phyloP scores from a whole-genome alignment of 2,113 vertebrate genomes.

The Ranitomeya variabilis region DNA sequence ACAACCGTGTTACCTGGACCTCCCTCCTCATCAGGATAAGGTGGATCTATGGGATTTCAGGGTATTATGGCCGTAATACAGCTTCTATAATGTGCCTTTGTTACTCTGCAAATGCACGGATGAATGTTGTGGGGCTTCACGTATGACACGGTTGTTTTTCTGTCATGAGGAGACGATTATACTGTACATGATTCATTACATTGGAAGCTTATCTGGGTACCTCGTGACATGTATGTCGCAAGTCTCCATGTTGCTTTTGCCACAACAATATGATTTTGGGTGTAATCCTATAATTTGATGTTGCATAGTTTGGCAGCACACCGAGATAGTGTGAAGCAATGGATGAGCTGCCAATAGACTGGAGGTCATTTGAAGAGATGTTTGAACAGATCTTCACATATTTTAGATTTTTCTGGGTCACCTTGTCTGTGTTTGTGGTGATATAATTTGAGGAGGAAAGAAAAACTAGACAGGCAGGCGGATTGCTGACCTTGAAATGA shows the following conservation, averaged over 20 bases:
- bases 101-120: too few species aligned
- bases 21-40: too few species aligned
- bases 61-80: too few species aligned
- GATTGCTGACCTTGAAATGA: too few species aligned
- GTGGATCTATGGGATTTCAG: too few species aligned
- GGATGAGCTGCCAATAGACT: neutral
- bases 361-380: neutral
- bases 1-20: too few species aligned
- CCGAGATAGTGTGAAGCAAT: neutral
- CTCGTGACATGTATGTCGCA: neutral
- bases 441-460: too few species aligned
- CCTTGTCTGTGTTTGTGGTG: too few species aligned
- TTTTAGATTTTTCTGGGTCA: too few species aligned
- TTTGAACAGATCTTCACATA: neutral
- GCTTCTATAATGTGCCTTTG: too few species aligned
- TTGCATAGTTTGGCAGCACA: neutral
- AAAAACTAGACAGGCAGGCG: too few species aligned
- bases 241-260: neutral
- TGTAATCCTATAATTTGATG: neutral
- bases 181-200: neutral
- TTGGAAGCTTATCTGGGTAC: neutral
- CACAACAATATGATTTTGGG: neutral
- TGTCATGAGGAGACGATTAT: neutral
- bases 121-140: neutral
- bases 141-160: neutral